Evolutionary conservation across 2,888 invertebrate genomes (phyloP), one percentile per base, ranked within the genome.

Genomic region (Morpho deidamia): DNA sequence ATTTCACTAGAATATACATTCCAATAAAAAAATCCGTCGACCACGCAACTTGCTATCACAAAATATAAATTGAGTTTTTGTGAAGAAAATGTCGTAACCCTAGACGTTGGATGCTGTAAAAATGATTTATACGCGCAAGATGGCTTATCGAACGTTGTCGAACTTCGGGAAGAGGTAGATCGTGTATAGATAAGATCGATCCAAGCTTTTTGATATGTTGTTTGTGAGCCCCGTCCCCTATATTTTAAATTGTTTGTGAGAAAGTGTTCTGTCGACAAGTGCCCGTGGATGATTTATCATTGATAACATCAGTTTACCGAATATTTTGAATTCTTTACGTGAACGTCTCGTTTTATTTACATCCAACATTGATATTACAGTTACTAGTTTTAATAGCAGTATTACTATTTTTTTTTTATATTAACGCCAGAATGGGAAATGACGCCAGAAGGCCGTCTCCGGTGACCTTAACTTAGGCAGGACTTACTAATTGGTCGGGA

Each of bases 61-160:
- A 23, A 23, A 23, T 23, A 23, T 23, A 23, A 23, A 23, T 23
- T 23, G 23, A 23, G 23, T 23, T 23, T 23, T 11, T 43, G 10
- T 1, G 8, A 40, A 8, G 9, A 43, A 43, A 23, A 44, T 3
- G 43, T 38, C 37, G 38, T 7, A 50, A 50, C 50, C 50, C 50
- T 50, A 37, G 14, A 44, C 23, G 38, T 46, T 39, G 52, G 49
- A 45, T 34, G 76, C 76, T 74, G 79, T 85, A 82, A 83, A 87
- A 82, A 86, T 87, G 85, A 87, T 86, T 84, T 87, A 88, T 83
- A 75, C 70, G 70, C 67, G 64, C 72, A 70, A 72, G 73, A 73
- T 72, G 74, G 73, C 80, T 78, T 84, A 85, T 84, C 83, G 78
- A 72, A 66, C 72, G 74, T 68, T 79, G 75, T 83, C 76, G 74